Percentiles rank a stretch among this genome's conserved stretches.
These are phyloP conservation scores for Ciona savignyi DNA, from an alignment of 23 tunicate species.

Conservation along the genomic window DNA sequence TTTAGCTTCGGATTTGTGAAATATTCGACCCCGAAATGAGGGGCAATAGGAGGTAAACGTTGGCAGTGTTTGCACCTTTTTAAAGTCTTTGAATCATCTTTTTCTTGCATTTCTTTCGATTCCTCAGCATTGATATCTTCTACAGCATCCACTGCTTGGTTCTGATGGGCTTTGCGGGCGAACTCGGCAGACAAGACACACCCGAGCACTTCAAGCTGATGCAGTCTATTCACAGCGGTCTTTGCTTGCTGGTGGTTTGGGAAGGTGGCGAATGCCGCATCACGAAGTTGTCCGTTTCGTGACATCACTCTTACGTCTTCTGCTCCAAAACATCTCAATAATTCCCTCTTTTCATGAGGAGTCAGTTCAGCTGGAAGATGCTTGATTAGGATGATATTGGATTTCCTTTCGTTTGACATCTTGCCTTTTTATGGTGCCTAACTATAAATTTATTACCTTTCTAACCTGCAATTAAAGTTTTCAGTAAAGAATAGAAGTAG, in stretches of 20 bases:
- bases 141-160: not conserved
- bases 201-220: slow-evolving; percentile 54
- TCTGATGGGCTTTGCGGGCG: slow-evolving; percentile 14
- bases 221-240: slow-evolving; percentile 46
- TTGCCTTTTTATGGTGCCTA: too few relatives aligned
- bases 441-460: too few relatives aligned
- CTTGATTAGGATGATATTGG: slow-evolving; percentile 27
- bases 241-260: slow-evolving; percentile 14
- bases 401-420: not conserved
- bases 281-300: slow-evolving; percentile 40
- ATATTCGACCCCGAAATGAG: slow-evolving; percentile 55
- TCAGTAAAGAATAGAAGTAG: too few relatives aligned
- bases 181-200: slow-evolving; percentile 47
- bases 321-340: slow-evolving; percentile 66
- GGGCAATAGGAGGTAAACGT: slow-evolving; percentile 50
- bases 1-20: slow-evolving; percentile 49
- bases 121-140: not conserved
- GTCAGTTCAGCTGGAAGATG: slow-evolving; percentile 45
- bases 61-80: slow-evolving; percentile 10
- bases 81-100: not conserved
- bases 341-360: slow-evolving; percentile 36
- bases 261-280: slow-evolving; percentile 68
- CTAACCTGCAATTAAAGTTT: too few relatives aligned
- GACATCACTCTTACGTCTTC: slow-evolving; percentile 59
- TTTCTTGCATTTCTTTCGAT: not conserved